Evolutionary conservation across 64 coral and sea anemone species (phyloP).

Genomic region (Astreopora myriophthalma): DNA sequence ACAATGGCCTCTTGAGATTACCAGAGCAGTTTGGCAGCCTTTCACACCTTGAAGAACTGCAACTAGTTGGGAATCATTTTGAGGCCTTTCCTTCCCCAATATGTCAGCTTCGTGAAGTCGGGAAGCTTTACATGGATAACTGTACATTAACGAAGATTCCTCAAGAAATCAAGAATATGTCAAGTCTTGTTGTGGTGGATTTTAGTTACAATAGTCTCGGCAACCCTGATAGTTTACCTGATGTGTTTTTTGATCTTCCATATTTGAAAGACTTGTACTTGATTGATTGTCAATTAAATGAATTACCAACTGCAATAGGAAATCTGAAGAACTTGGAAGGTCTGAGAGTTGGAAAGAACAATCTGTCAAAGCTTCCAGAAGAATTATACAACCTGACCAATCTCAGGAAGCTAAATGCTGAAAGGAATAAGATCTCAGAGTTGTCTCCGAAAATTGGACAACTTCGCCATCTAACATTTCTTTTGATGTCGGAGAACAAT

Average conservation of each 20-base stretch:
- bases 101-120: constrained; percentile 52
- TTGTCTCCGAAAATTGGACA: constrained; percentile 63
- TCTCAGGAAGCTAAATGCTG: constrained; percentile 69
- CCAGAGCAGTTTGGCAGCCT: constrained; percentile 61
- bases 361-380: constrained; percentile 67
- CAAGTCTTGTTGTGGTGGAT: constrained; percentile 66
- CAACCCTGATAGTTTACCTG: constrained; percentile 27
- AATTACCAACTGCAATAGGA: constrained; percentile 71
- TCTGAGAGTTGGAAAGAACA: constrained; percentile 66
- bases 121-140: constrained; percentile 77
- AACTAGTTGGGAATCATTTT: constrained; percentile 80
- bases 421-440: constrained; percentile 60
- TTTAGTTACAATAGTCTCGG: constrained; percentile 78
- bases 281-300: constrained; percentile 61
- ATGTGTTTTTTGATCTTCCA: constrained; percentile 64
- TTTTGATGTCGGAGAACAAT: constrained; percentile 78
- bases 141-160: constrained; percentile 74
- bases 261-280: constrained; percentile 78
- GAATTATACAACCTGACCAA: constrained; percentile 65
- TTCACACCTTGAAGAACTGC: constrained; percentile 52
- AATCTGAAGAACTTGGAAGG: constrained; percentile 77
- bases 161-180: constrained; percentile 44
- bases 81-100: constrained; percentile 74
- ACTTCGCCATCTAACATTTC: constrained; percentile 44
- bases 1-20: constrained; percentile 53